Evolutionary conservation across 2,888 invertebrate genomes (phyloP), one percentile per base, ranked within the genome.

Genomic region (Plebejus melissa): DNA sequence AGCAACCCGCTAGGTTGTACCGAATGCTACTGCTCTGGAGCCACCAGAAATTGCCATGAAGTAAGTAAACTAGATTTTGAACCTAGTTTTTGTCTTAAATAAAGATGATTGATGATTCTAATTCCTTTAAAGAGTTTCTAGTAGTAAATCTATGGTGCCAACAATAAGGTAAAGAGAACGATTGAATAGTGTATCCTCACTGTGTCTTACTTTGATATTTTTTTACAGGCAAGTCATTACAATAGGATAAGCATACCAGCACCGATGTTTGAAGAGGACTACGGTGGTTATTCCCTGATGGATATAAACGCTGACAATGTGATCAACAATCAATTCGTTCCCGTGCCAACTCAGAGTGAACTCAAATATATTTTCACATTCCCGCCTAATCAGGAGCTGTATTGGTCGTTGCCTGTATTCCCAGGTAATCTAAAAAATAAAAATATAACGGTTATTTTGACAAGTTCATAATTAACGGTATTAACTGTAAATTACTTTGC

Each of bases 21-120:
- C 71, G 94, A 96, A 76, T 99, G 99, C 86, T 98, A 96, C 94
- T 99, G 99, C 87, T 98, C 97, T 36, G 97, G 97, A 13, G 95
- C 97, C 9, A 95, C 96, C 0, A 93, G 91, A 2, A 94, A 96
- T 50, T 99, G 99, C 85, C 94, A 95, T 74, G 96, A 97, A 84
- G 94, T 93, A 83, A 81, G 79, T 70, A 57, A 41, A 41, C 41
- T 41, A 41, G 9, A 9, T 41, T 41, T 41, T 2, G 41, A 41
- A 41, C 9, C 41, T 41, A 41, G 41, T 41, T 41, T 41, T 41
- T 41, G 41, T 9, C 41, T 41, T 41, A 9, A 41, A 41, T 9
- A 41, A 41, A 41, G 9, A 41, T 41, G 22, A 22, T 22, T 22
- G 22, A 22, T 22, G 22, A 22, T 22, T 22, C 2, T 0, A 41